Percentiles rank a stretch among this genome's conserved stretches.
Evolutionary conservation across 1,140 invertebrate genomes (phyloP).

Genomic region (Ceratina calcarata): DNA sequence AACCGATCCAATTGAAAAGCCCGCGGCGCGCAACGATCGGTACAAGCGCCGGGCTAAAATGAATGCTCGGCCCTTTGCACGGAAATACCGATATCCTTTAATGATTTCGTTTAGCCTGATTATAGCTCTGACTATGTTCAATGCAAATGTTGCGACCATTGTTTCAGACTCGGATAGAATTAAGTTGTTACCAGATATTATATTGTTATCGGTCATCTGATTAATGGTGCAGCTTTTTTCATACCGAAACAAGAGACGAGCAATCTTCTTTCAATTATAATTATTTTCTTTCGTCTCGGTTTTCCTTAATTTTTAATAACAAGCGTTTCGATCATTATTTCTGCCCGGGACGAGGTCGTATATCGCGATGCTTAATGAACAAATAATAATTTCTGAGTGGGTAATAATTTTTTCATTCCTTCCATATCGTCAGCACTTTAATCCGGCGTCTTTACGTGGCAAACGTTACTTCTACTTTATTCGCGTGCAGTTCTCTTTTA

Average conservation of each 20-base stretch:
- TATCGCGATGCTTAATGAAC: too few relatives aligned
- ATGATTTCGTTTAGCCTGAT: background rate
- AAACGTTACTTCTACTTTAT: background rate
- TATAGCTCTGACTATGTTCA: too few relatives aligned
- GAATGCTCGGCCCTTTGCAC: constrained; percentile 1
- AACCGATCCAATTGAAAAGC: constrained; percentile 18
- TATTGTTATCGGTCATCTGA: too few relatives aligned
- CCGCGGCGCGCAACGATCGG: background rate
- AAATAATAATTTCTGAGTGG: too few relatives aligned
- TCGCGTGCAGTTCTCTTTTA: background rate
- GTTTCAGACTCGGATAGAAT: background rate
- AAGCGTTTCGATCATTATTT: too few relatives aligned
- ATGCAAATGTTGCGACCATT: background rate
- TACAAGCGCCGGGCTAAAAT: constrained; percentile 11
- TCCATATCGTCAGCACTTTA: constrained; percentile 8
- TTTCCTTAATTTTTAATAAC: too few relatives aligned
- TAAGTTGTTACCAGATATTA: background rate
- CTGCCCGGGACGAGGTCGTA: too few relatives aligned
- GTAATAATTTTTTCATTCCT: too few relatives aligned
- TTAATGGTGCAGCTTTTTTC: too few relatives aligned
- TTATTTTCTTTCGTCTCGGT: too few relatives aligned
- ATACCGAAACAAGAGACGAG: too few relatives aligned
- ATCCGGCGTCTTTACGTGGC: background rate
- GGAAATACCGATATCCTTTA: background rate
- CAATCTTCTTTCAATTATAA: too few relatives aligned